Evolutionary conservation across 2,888 invertebrate species (phyloP), one percentile per base, ranked within the genome.

Genomic region (Phortica okadai): DNA sequence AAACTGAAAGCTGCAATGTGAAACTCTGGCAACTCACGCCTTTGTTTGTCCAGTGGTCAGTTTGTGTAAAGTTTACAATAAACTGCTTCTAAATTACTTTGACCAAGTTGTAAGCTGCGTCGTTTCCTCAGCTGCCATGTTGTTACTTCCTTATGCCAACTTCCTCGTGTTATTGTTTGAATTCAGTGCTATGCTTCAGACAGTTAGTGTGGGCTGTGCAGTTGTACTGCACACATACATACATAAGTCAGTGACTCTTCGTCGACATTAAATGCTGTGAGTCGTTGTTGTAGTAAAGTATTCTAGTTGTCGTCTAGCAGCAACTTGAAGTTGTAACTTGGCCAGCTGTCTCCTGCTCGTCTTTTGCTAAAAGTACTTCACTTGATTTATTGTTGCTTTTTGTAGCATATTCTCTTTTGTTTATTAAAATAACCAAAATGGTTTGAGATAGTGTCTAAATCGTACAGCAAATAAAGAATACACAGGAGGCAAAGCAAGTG

Each of bases 31-130:
- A 62, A 62, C 7, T 50, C 62, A 62, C 62, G 50, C 50, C 10
- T 50, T 72, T 72, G 70, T 72, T 72, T 72, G 16, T 45, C 33
- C 33, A 33, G 70, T 54, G 70, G 70, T 72, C 70, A 72, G 70
- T 72, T 72, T 72, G 70, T 72, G 70, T 72, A 72, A 72, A 72
- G 16, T 72, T 72, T 54, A 72, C 70, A 72, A 83, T 83, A 83
- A 83, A 83, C 83, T 82, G 82, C 82, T 83, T 83, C 81, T 83
- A 83, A 83, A 83, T 83, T 83, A 80, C 83, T 83, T 83, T 83
- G 83, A 77, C 83, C 83, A 83, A 83, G 80, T 83, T 82, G 74
- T 62, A 33, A 67, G 67, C 41, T 14, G n/a, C 21, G n/a, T 1
- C 8, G 41, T n/a, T 45, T 69, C 69, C 69, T 45, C 41, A 44